A percentile compares a stretch with the other conserved stretches of the same genome.
phyloP scores from a whole-genome alignment of 2,797 vertebrate genomes.

The Fratercula arctica region DNA sequence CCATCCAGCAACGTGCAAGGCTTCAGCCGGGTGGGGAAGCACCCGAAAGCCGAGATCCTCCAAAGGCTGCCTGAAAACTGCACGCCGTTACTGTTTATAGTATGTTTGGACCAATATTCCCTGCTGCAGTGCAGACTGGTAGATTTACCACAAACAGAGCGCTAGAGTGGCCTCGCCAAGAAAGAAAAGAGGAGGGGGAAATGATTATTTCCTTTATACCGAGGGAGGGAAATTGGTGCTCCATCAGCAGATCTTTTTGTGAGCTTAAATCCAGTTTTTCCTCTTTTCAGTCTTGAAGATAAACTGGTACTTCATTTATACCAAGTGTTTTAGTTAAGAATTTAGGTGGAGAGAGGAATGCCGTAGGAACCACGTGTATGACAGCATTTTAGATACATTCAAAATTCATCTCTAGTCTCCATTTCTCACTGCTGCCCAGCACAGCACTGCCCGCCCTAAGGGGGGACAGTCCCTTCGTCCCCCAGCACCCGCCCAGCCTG shows the following conservation, averaged over 20 bases:
- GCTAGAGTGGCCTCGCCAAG: accelerated
- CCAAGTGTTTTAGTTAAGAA: neutral
- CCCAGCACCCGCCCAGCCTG: neutral
- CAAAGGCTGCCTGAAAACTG: neutral
- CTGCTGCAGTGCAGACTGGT: neutral
- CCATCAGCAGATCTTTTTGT: neutral
- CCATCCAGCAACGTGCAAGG: neutral
- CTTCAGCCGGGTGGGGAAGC: neutral
- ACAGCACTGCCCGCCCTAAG: accelerated
- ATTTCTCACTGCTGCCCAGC: neutral
- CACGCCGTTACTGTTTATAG: accelerated
- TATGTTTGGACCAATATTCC: neutral
- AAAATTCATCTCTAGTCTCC: neutral
- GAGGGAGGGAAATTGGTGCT: neutral
- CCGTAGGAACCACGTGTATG: neutral
- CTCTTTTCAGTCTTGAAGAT: neutral
- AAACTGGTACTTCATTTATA: neutral
- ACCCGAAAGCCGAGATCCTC: neutral
- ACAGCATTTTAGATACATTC: neutral
- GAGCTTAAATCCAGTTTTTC: neutral
- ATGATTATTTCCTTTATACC: neutral
- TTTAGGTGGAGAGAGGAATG: neutral
- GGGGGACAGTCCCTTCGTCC: neutral
- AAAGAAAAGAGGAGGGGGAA: neutral
- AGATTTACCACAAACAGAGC: accelerated